Evolutionary conservation across 2,888 invertebrate genomes (phyloP), one percentile per base, ranked within the genome.

Genomic region (Tinea trinotella): DNA sequence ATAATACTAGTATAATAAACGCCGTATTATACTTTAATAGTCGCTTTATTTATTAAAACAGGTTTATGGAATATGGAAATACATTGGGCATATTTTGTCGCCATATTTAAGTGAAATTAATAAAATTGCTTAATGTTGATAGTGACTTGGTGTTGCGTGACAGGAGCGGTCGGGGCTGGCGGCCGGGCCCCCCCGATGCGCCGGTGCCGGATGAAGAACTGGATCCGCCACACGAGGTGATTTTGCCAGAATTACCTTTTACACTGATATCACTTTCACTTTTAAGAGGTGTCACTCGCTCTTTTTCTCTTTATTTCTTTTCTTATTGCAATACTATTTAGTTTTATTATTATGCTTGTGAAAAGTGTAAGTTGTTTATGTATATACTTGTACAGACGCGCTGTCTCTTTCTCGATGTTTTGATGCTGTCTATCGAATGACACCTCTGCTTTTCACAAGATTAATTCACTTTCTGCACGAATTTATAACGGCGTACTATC

Each of bases 171-270:
- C 76, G 82, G 66, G 68, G 76, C 66, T 80, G 84, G 83, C 74
- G 82, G 64, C 68, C 71, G 62, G 30, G 57, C 48, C 46, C 54
- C 52, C 64, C 75, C 61, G 80, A 79, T 70, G 76, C 76, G 66
- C 76, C 74, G 65, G 74, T 74, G 61, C 70, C 73, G 60, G 84
- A 84, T 60, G 84, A 82, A 67, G 78, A 77, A 63, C 61, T 77
- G 79, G 82, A 83, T 62, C 78, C 77, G 65, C 77, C 77, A 64
- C 77, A 75, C 71, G 84, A 86, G 86, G 86, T 86, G 86, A 86
- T 82, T 84, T 84, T 83, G 84, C 85, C 84, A 85, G 83, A 85
- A 65, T 82, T 85, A 83, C 83, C 82, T 79, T 40, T 19, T 75
- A 76, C 77, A 77, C 75, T 70, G 70, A 68, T 66, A 19, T 13